phyloP scores from a whole-genome alignment of 92 coral and sea anemone genomes.

The Umimayanthus chanpuru region DNA sequence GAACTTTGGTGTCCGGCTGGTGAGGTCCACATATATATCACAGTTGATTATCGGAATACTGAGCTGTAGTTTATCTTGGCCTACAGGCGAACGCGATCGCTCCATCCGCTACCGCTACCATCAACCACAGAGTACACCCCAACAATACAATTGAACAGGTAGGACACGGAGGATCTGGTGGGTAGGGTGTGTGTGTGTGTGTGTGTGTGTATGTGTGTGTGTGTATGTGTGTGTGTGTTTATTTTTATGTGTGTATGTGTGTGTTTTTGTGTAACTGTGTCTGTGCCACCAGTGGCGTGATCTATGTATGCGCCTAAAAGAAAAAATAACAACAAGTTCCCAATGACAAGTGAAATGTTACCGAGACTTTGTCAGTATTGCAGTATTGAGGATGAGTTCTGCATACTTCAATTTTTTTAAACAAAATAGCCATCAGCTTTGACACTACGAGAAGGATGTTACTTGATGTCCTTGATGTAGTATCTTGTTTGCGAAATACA shows the following conservation, averaged over 20 bases:
- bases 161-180: not conserved
- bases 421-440: not conserved
- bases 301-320: not conserved
- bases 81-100: slow-evolving; percentile 82
- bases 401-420: not conserved
- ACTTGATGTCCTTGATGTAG: no score
- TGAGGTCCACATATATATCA: not conserved
- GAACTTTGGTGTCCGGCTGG: not conserved
- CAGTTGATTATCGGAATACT: not conserved
- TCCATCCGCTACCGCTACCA: slow-evolving; percentile 74
- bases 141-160: slow-evolving; percentile 84
- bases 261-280: not conserved
- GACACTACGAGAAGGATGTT: no score
- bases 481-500: no score
- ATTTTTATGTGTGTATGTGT: not conserved
- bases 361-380: no score
- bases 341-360: not conserved
- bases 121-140: slow-evolving; percentile 85
- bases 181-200: not conserved
- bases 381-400: no score
- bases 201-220: not conserved
- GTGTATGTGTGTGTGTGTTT: not conserved
- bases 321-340: not conserved
- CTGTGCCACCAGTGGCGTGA: not conserved
- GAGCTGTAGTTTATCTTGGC: not conserved